These are phyloP conservation scores for Gnathonemus longibarbis DNA, from an alignment of 2,113 vertebrate species.

Conservation along the genomic window DNA sequence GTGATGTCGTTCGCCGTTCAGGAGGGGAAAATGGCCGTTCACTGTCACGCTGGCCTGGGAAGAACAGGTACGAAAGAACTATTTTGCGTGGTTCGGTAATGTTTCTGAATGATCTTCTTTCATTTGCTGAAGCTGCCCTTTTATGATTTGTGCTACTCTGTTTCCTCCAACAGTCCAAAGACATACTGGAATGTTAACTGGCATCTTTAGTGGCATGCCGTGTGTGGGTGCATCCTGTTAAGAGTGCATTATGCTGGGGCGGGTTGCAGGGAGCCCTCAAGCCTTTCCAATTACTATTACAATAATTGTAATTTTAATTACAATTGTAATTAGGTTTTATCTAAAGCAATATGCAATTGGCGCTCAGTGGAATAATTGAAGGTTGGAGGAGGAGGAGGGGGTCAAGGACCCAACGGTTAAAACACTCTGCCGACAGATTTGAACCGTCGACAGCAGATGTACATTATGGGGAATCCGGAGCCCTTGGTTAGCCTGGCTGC, in stretches of 20 bases:
- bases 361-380: neutral
- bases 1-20: slow-evolving; percentile 93
- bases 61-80: slow-evolving; percentile 75
- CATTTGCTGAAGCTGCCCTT: neutral
- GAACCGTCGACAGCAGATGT: neutral
- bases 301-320: no score
- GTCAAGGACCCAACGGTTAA: neutral
- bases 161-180: neutral
- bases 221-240: neutral
- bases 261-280: neutral
- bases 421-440: neutral
- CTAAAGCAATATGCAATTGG: neutral
- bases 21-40: slow-evolving; percentile 87
- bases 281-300: neutral
- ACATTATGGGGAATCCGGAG: neutral
- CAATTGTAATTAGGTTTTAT: neutral
- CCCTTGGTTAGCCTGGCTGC: neutral
- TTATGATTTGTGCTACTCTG: neutral
- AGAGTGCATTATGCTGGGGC: neutral
- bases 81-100: neutral
- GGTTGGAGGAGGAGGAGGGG: no score
- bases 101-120: neutral
- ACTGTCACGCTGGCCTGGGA: slow-evolving; percentile 92
- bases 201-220: neutral
- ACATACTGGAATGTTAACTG: neutral